Conservation (phyloP, 2,797 vertebrate genomes). For the Silurus lanzhouensis region DNA sequence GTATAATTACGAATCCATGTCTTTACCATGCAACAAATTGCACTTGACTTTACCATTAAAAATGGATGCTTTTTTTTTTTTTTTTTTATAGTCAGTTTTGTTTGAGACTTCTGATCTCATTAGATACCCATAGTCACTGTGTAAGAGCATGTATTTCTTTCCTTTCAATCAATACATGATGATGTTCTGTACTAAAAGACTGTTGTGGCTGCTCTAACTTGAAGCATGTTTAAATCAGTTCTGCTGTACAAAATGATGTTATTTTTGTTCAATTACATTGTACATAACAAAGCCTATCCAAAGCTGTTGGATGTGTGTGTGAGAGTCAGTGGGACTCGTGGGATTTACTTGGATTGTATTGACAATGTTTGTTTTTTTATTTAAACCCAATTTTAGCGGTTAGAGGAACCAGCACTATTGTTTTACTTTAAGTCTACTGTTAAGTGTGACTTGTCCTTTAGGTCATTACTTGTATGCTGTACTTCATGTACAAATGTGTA, state of each 20-base stretch:
- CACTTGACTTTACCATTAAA: slow-evolving; percentile 5
- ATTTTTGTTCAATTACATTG: neutral
- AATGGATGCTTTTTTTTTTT: slow-evolving; percentile 29
- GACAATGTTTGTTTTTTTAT: neutral
- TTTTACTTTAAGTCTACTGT: slow-evolving; percentile 23
- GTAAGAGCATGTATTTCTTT: slow-evolving; percentile 1
- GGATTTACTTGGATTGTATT: neutral
- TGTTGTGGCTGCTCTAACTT: neutral
- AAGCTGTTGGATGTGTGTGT: neutral
- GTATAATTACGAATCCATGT: neutral
- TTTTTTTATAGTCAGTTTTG: slow-evolving; percentile 13
- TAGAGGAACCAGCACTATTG: slow-evolving; percentile 9
- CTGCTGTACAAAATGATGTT: slow-evolving; percentile 3
- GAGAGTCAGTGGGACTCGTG: neutral
- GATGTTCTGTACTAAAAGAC: slow-evolving; percentile 4
- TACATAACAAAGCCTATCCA: slow-evolving; percentile 7
- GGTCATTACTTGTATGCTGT: slow-evolving; percentile 19
- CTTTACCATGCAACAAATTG: slow-evolving; percentile 13
- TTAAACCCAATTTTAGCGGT: slow-evolving; percentile 6
- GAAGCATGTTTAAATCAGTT: slow-evolving; percentile 18
- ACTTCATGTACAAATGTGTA: neutral
- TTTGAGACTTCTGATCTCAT: slow-evolving; percentile 12
- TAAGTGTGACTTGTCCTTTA: neutral
- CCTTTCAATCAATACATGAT: neutral
- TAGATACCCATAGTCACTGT: slow-evolving; percentile 20